Evolutionary conservation across 2,888 invertebrate species (phyloP).

Genomic region (Ganaspis brasiliensis): DNA sequence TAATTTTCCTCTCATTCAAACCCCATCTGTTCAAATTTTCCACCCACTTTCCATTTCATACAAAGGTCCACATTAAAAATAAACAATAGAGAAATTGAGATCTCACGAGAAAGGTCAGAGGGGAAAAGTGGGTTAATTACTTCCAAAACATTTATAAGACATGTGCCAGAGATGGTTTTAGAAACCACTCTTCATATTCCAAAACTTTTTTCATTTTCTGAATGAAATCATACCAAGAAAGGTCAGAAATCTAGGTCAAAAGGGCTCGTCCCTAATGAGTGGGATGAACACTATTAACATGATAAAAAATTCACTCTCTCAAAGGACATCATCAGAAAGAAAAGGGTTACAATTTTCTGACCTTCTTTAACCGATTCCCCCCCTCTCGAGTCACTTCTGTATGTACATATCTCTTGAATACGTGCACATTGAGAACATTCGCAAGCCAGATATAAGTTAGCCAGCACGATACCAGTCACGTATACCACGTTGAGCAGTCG

Average conservation of each 20-base stretch:
- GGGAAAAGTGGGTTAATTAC: conserved; percentile 5
- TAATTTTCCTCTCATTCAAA: too few species aligned
- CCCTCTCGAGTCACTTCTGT: conserved; percentile 6
- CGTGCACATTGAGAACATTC: conserved; percentile 32
- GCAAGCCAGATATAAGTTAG: conserved; percentile 65
- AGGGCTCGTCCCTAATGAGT: background rate
- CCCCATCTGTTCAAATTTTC: too few species aligned
- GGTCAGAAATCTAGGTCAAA: background rate
- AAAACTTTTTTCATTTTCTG: background rate
- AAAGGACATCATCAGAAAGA: background rate
- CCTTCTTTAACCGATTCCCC: background rate
- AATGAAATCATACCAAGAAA: background rate
- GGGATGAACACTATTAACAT: background rate
- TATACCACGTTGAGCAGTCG: conserved; percentile 73
- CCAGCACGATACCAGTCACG: conserved; percentile 67
- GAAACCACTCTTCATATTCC: background rate
- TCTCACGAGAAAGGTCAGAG: background rate
- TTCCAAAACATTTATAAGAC: background rate
- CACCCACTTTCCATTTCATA: too few species aligned
- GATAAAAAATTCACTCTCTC: background rate
- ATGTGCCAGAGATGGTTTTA: background rate
- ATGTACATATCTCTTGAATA: background rate
- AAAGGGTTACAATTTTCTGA: conserved; percentile 1
- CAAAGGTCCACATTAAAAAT: background rate
- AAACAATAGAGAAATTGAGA: background rate